phyloP scores from a whole-genome alignment of 2,888 invertebrate genomes.

The Heliconius erato region DNA sequence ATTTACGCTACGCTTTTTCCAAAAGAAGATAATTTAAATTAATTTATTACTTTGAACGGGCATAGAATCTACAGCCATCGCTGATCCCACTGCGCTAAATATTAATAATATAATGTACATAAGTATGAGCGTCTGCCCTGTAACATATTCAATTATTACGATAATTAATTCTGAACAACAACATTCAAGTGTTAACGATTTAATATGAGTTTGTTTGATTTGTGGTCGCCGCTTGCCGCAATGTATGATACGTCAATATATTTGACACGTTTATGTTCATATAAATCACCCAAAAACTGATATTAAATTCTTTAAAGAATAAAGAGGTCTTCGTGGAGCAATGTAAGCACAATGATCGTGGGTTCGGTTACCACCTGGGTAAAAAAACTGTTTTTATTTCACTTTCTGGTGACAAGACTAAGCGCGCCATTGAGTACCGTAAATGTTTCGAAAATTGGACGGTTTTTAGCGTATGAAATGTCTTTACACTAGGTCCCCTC shows the following conservation, averaged over 20 bases:
- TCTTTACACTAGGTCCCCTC: too few relatives aligned
- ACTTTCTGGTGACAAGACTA: too few relatives aligned
- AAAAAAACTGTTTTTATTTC: too few relatives aligned
- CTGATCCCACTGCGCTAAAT: not conserved
- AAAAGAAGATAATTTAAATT: too few relatives aligned
- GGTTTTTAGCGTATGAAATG: too few relatives aligned
- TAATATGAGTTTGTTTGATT: slow-evolving; percentile 34
- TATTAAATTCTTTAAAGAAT: slow-evolving; percentile 6
- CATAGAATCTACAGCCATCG: not conserved
- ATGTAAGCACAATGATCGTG: not conserved
- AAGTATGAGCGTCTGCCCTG: not conserved
- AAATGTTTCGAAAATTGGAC: too few relatives aligned
- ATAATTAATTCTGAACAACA: not conserved
- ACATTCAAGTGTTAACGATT: slow-evolving; percentile 10
- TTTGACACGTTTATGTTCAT: slow-evolving; percentile 25
- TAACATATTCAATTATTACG: not conserved
- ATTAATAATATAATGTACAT: not conserved
- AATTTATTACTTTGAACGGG: too few relatives aligned
- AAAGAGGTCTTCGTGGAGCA: not conserved
- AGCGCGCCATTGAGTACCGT: too few relatives aligned
- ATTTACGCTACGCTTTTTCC: too few relatives aligned
- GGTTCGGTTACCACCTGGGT: too few relatives aligned
- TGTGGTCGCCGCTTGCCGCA: slow-evolving; percentile 23
- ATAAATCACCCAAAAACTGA: slow-evolving; percentile 17
- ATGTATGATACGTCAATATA: slow-evolving; percentile 30